Evolutionary conservation across 1,140 invertebrate genomes (phyloP).

Genomic region (Brachionus manjavacas): DNA sequence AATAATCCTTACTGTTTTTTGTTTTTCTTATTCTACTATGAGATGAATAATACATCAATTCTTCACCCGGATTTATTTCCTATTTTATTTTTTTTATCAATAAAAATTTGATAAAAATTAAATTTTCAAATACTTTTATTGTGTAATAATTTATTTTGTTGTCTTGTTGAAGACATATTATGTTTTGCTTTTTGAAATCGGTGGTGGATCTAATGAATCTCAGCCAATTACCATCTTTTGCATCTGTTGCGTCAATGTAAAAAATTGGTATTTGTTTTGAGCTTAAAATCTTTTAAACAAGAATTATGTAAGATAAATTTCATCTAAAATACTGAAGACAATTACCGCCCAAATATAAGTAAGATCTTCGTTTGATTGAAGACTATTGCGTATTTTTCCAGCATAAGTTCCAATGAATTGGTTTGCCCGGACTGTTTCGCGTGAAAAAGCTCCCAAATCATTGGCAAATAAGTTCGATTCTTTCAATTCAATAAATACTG

Average conservation of each 20-base stretch:
- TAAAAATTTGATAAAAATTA: background rate
- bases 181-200: constrained; percentile 45
- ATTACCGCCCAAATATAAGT: constrained; percentile 24
- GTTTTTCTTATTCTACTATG: background rate
- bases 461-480: background rate
- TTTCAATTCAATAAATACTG: constrained; percentile 16
- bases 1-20: background rate
- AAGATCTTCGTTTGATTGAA: background rate
- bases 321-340: background rate
- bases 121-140: background rate
- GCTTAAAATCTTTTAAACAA: background rate
- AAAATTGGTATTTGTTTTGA: constrained; percentile 30
- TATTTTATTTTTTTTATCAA: background rate
- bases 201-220: constrained; percentile 44
- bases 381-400: constrained; percentile 21
- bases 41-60: background rate
- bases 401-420: constrained; percentile 10
- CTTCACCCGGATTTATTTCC: constrained; percentile 37
- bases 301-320: background rate
- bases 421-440: background rate
- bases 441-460: constrained; percentile 12
- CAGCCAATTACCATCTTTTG: constrained; percentile 44
- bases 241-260: constrained; percentile 45
- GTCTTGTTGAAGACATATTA: constrained; percentile 45
- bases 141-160: constrained; percentile 44